These are phyloP conservation scores for Dascillus cervinus DNA, from an alignment of 2,888 invertebrate species.

Conservation along the genomic window DNA sequence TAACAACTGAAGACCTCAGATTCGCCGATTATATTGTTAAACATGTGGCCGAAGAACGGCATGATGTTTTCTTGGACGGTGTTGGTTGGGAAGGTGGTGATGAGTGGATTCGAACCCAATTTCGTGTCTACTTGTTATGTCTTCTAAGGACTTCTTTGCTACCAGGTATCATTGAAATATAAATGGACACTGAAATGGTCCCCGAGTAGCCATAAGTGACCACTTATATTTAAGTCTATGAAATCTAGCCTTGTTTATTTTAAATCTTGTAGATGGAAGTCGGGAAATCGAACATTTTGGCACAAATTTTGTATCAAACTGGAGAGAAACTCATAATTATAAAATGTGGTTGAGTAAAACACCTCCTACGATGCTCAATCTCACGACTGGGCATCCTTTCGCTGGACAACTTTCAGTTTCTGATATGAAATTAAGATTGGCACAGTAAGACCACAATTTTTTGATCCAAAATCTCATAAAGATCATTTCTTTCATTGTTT, in stretches of 20 bases:
- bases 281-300: conserved; percentile 87
- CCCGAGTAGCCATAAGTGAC: too few species aligned
- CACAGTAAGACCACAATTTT: too few species aligned
- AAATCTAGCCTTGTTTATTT: conserved; percentile 1
- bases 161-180: conserved; percentile 56
- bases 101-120: conserved; percentile 93
- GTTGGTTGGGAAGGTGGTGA: conserved; percentile 90
- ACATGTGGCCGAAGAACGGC: conserved; percentile 55
- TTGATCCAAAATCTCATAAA: too few species aligned
- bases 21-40: conserved; percentile 91
- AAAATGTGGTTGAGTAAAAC: conserved; percentile 71
- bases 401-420: conserved; percentile 89
- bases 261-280: conserved; percentile 60
- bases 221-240: too few species aligned
- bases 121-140: conserved; percentile 77
- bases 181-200: too few species aligned
- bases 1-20: conserved; percentile 84
- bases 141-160: conserved; percentile 70
- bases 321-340: conserved; percentile 84
- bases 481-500: too few species aligned
- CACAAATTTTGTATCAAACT: conserved; percentile 70
- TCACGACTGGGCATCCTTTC: conserved; percentile 85
- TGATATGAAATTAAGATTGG: conserved; percentile 84
- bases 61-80: conserved; percentile 64
- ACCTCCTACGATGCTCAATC: conserved; percentile 54